Evolutionary conservation across 2,113 vertebrate species (phyloP).

Genomic region (Halcyon senegalensis): DNA sequence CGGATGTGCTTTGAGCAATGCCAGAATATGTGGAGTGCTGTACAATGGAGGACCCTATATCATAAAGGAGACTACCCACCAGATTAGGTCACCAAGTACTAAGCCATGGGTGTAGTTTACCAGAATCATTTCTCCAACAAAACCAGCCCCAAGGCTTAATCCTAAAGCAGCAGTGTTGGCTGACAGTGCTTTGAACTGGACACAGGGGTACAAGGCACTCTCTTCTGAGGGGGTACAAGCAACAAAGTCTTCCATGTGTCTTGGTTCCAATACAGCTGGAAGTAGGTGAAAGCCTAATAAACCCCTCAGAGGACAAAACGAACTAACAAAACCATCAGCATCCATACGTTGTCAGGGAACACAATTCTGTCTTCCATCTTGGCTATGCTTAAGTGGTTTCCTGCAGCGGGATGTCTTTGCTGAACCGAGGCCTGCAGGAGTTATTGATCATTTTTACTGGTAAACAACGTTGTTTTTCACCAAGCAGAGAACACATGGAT

Average conservation of each 20-base stretch:
- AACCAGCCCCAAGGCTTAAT: background rate
- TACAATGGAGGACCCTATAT: rapidly evolving
- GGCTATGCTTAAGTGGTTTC: conserved; percentile 15
- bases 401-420: background rate
- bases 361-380: background rate
- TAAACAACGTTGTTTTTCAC: conserved; percentile 55
- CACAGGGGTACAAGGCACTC: background rate
- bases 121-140: background rate
- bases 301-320: background rate
- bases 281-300: background rate
- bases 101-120: background rate
- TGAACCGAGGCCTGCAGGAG: background rate
- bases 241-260: background rate
- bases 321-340: background rate
- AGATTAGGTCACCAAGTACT: background rate
- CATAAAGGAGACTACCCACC: rapidly evolving
- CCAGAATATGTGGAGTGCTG: rapidly evolving
- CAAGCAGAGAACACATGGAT: background rate
- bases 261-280: rapidly evolving
- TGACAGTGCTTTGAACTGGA: rapidly evolving
- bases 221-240: background rate
- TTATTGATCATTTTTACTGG: conserved; percentile 32
- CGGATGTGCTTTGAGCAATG: background rate
- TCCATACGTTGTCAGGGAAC: background rate
- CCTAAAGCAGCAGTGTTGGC: background rate